Conservation (phyloP, 2,797 vertebrate species). For the Pygocentrus nattereri region DNA sequence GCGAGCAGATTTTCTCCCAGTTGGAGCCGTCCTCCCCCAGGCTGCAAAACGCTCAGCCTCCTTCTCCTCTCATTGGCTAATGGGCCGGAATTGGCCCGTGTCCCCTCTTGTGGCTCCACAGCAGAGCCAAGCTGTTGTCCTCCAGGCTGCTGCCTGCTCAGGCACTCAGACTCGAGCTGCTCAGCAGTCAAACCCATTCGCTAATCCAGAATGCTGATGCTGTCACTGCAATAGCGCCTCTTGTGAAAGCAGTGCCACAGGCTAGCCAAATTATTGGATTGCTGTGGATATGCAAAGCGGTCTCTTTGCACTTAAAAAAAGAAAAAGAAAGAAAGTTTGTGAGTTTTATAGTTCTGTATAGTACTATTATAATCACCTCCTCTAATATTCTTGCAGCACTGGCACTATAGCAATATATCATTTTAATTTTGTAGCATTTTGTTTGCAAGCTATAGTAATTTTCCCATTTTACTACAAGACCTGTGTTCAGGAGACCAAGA, state of each 20-base stretch:
- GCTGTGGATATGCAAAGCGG: neutral
- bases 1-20: slow-evolving; percentile 35
- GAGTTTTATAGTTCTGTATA: neutral
- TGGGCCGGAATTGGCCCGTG: slow-evolving; percentile 36
- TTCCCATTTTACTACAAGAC: no score
- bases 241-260: neutral
- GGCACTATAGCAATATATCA: no score
- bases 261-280: neutral
- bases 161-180: slow-evolving; percentile 19
- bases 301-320: neutral
- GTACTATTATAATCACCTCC: no score
- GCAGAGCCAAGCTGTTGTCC: slow-evolving; percentile 40
- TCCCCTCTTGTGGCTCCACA: slow-evolving; percentile 31
- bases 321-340: neutral
- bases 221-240: neutral
- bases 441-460: no score
- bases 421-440: no score
- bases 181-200: neutral
- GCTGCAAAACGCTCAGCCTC: slow-evolving; percentile 17
- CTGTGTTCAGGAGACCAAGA: no score
- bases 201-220: slow-evolving; percentile 22
- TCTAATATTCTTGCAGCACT: no score
- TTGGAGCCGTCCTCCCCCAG: slow-evolving; percentile 10
- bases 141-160: slow-evolving; percentile 14
- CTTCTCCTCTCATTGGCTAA: slow-evolving; percentile 37